These are phyloP conservation scores for Piscicola geometra DNA, from an alignment of 2,888 invertebrate genomes.

Conservation along the genomic window DNA sequence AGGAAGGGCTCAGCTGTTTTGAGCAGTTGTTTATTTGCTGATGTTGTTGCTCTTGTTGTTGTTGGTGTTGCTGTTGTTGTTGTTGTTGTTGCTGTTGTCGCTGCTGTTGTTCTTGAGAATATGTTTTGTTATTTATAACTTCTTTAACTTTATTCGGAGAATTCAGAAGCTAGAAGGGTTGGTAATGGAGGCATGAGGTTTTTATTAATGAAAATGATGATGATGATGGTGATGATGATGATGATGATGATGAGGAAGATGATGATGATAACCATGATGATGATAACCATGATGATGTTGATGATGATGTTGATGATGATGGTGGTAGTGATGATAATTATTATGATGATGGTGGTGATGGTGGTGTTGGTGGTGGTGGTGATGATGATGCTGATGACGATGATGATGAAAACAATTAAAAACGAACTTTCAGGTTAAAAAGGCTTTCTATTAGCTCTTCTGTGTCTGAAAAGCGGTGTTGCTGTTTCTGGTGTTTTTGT, in stretches of 20 bases:
- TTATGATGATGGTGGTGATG: constrained; percentile 17
- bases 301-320: constrained; percentile 22
- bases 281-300: constrained; percentile 16
- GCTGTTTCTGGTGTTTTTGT: not conserved
- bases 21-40: not conserved
- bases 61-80: not conserved
- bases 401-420: constrained; percentile 8
- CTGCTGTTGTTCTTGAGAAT: not conserved
- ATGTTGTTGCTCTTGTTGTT: not conserved
- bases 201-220: not conserved
- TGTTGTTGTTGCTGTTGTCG: not conserved
- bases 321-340: constrained; percentile 13
- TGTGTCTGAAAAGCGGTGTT: not conserved
- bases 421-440: not conserved
- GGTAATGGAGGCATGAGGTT: too few relatives aligned
- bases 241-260: constrained; percentile 19
- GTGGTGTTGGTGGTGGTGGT: constrained; percentile 5
- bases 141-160: too few relatives aligned
- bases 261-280: constrained; percentile 19
- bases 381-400: constrained; percentile 19
- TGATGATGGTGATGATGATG: constrained; percentile 22
- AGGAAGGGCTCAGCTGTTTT: not conserved
- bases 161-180: too few relatives aligned
- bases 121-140: not conserved
- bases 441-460: not conserved